Conservation (phyloP, 2,888 invertebrate species). For the Parnassius orleans region DNA sequence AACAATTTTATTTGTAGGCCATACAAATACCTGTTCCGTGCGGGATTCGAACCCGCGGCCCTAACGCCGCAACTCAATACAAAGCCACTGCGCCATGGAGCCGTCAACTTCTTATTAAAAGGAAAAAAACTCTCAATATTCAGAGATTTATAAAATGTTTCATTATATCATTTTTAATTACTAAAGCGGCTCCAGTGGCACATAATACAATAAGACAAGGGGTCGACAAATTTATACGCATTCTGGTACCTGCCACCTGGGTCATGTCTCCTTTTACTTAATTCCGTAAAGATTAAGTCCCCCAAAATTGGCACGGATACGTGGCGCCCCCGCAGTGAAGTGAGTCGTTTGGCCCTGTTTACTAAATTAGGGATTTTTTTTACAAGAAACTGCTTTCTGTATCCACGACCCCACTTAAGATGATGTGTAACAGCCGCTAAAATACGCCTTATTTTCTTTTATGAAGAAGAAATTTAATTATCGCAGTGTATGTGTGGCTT, state of each 20-base stretch:
- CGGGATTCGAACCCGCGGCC: too few relatives aligned
- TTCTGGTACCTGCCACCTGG: constrained; percentile 69
- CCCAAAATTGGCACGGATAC: constrained; percentile 65
- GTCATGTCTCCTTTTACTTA: constrained; percentile 80
- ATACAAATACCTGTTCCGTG: too few relatives aligned
- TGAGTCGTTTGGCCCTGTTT: constrained; percentile 80
- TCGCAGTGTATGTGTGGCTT: constrained; percentile 34
- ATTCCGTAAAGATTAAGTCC: constrained; percentile 78
- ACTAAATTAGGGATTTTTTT: constrained; percentile 78
- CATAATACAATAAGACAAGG: constrained; percentile 61
- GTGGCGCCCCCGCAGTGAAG: constrained; percentile 69
- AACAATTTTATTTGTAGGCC: too few relatives aligned
- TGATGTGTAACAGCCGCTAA: constrained; percentile 60
- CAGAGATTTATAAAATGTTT: too few relatives aligned
- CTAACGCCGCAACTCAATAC: too few relatives aligned
- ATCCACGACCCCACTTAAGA: constrained; percentile 42
- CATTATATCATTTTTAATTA: constrained; percentile 52
- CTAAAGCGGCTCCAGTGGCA: constrained; percentile 47
- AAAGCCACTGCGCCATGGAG: too few relatives aligned
- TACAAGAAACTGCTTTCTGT: constrained; percentile 70
- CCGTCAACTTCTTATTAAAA: too few relatives aligned
- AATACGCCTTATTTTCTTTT: constrained; percentile 55
- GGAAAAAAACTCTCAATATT: too few relatives aligned
- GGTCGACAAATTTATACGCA: constrained; percentile 64
- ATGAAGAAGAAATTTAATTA: constrained; percentile 54